phyloP scores from a whole-genome alignment of 2,113 vertebrate species.

The Tachycineta bicolor region DNA sequence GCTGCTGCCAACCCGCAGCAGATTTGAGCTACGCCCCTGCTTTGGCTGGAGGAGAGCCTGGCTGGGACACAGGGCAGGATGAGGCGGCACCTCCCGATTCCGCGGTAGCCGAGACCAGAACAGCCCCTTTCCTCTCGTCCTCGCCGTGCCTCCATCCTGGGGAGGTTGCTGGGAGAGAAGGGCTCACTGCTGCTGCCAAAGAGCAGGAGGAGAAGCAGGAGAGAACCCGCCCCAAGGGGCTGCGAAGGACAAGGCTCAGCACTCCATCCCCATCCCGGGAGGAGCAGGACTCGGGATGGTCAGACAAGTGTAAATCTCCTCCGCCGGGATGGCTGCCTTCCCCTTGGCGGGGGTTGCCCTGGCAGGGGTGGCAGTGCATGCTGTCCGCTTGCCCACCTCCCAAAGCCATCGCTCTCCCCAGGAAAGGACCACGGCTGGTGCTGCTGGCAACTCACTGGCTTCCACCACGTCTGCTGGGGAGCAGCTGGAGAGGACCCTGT shows the following conservation, averaged over 20 bases:
- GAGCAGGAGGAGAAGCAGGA: neutral
- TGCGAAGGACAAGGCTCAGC: neutral
- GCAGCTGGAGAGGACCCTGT: neutral
- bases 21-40: conserved; percentile 36
- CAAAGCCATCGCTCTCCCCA: neutral
- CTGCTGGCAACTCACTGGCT: neutral
- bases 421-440: fast-evolving
- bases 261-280: neutral
- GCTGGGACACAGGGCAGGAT: neutral
- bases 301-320: neutral
- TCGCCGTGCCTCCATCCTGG: fast-evolving
- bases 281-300: neutral
- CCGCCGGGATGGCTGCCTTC: fast-evolving
- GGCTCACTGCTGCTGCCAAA: fast-evolving
- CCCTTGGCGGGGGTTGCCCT: too few species aligned
- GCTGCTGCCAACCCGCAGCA: conserved; percentile 44
- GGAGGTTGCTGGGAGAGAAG: neutral
- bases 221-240: neutral
- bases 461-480: neutral
- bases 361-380: neutral
- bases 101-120: neutral
- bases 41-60: conserved; percentile 20
- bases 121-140: neutral
- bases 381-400: fast-evolving
- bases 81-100: neutral